phyloP scores from a whole-genome alignment of 2,797 vertebrate genomes.

The Erpetoichthys calabaricus region DNA sequence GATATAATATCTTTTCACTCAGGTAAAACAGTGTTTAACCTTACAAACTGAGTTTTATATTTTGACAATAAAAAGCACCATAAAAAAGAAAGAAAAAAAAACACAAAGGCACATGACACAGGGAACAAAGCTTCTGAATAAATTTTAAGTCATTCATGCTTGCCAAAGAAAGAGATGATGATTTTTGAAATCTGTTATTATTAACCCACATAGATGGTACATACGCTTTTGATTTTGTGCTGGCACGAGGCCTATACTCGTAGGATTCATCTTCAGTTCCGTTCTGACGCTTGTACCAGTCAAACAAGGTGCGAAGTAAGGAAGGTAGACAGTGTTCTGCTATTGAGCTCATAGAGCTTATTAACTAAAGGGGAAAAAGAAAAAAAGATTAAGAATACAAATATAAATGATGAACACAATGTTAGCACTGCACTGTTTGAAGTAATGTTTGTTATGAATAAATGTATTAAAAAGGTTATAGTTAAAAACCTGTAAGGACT shows the following conservation, averaged over 20 bases:
- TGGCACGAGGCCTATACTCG: slow-evolving; percentile 87
- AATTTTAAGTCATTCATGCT: too few relatives aligned
- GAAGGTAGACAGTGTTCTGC: slow-evolving; percentile 99
- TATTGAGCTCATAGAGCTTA: slow-evolving; percentile 99
- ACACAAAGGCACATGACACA: neutral
- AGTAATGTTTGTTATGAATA: too few relatives aligned
- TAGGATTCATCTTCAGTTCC: slow-evolving; percentile 95
- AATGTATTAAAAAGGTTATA: neutral
- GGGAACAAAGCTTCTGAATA: neutral
- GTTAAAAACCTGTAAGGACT: too few relatives aligned
- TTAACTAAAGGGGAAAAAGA: slow-evolving; percentile 59
- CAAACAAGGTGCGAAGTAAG: slow-evolving; percentile 93
- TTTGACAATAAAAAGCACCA: neutral
- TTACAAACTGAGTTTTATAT: too few relatives aligned
- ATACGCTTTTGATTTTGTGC: slow-evolving; percentile 97
- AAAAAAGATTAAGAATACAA: neutral
- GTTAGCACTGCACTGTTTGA: too few relatives aligned
- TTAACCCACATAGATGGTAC: slow-evolving; percentile 7
- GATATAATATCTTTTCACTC: too few relatives aligned
- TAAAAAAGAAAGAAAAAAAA: slow-evolving; percentile 1
- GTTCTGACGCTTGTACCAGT: slow-evolving; percentile 95
- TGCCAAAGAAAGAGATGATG: neutral
- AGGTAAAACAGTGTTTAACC: too few relatives aligned
- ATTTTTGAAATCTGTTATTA: neutral
- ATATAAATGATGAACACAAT: too few relatives aligned